A percentile compares a stretch with the other conserved stretches of the same genome.
Evolutionary conservation across 2,113 vertebrate genomes (phyloP).

Genomic region (Oenanthe oenanthe): DNA sequence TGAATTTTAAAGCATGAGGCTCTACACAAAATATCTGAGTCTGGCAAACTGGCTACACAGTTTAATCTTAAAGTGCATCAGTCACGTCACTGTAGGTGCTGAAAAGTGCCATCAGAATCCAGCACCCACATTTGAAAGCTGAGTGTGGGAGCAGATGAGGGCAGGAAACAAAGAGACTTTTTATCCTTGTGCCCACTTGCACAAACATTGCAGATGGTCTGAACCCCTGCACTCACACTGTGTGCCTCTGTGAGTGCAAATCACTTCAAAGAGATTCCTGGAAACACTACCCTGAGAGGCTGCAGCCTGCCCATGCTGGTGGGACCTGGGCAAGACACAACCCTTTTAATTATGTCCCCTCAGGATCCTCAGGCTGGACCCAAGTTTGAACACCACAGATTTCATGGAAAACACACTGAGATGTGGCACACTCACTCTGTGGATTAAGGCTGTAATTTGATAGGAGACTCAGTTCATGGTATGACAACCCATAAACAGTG

Average conservation of each 20-base stretch:
- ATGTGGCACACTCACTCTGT: neutral
- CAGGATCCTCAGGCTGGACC: neutral
- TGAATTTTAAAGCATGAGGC: neutral
- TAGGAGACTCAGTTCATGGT: accelerated
- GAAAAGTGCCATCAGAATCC: neutral
- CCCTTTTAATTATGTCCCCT: neutral
- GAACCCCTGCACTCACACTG: neutral
- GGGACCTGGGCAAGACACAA: neutral
- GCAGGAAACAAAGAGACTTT: neutral
- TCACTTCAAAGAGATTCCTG: slow-evolving; percentile 35
- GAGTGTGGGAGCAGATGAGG: neutral
- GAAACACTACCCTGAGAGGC: neutral
- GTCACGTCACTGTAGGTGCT: neutral
- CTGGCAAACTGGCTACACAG: neutral
- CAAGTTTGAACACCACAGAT: neutral
- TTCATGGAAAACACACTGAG: neutral
- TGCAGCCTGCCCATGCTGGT: neutral
- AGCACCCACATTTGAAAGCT: slow-evolving; percentile 33
- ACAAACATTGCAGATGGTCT: neutral
- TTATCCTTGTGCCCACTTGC: neutral
- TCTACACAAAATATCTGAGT: neutral
- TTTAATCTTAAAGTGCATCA: neutral
- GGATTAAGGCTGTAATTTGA: neutral
- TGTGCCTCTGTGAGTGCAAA: neutral
- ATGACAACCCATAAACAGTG: neutral